These are phyloP conservation scores for Mallotus villosus DNA, from an alignment of 2,797 vertebrate species.

Conservation along the genomic window DNA sequence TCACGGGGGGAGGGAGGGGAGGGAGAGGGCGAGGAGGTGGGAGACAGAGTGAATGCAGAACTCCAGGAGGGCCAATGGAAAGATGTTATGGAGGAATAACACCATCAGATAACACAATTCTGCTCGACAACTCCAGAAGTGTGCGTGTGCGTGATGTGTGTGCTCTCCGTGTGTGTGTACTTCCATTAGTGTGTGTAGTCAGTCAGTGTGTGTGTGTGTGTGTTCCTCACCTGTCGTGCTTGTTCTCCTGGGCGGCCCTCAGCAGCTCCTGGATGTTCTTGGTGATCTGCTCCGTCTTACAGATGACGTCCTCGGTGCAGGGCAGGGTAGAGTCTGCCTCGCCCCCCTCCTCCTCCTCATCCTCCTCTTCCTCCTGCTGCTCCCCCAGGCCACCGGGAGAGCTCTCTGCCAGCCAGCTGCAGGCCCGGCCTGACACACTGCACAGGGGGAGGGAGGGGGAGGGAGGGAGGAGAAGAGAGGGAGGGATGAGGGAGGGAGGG, in stretches of 20 bases:
- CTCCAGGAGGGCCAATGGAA: background rate
- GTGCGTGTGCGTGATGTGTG: background rate
- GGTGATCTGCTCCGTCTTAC: conserved; percentile 98
- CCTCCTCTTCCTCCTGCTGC: conserved; percentile 46
- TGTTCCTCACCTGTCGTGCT: conserved; percentile 86
- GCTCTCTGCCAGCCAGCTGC: conserved; percentile 70
- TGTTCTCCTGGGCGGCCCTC: conserved; percentile 94
- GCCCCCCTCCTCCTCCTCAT: conserved; percentile 62
- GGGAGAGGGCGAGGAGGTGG: conserved; percentile 18
- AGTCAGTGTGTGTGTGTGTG: background rate
- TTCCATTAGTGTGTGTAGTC: background rate
- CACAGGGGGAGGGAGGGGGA: conserved; percentile 34
- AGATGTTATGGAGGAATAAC: background rate
- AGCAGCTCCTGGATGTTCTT: conserved; percentile 98
- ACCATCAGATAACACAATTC: background rate
- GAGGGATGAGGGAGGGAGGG: conserved; percentile 35
- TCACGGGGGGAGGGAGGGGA: background rate
- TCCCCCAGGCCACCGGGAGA: conserved; percentile 43
- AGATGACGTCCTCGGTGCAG: conserved; percentile 94
- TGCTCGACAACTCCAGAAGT: background rate
- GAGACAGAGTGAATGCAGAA: conserved; percentile 5
- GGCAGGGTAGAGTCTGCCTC: conserved; percentile 82
- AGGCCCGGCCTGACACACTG: conserved; percentile 62
- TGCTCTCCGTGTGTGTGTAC: background rate
- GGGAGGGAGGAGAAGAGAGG: no score